Percentiles rank a stretch among this genome's conserved stretches.
Evolutionary conservation across 2,797 vertebrate genomes (phyloP).

Genomic region (Sebastiscus albofasciatus): DNA sequence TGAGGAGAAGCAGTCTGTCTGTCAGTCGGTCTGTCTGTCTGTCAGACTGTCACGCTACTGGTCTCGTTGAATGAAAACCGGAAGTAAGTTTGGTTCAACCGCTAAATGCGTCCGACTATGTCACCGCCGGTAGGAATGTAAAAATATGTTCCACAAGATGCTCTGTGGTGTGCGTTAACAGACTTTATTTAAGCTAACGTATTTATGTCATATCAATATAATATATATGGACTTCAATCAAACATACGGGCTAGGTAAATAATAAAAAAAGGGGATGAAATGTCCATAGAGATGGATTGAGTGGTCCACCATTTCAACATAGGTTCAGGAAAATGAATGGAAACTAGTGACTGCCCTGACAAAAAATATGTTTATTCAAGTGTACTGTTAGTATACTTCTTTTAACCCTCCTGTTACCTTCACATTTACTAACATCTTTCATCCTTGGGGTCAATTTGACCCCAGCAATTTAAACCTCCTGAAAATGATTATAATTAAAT

Average conservation of each 20-base stretch:
- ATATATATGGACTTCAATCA: not conserved
- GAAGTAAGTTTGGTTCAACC: constrained; percentile 10
- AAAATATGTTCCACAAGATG: not conserved
- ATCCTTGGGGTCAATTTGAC: too few relatives aligned
- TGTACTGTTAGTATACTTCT: too few relatives aligned
- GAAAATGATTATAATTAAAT: too few relatives aligned
- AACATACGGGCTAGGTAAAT: not conserved
- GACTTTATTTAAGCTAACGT: too few relatives aligned
- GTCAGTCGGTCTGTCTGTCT: too few relatives aligned
- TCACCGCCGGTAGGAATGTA: not conserved
- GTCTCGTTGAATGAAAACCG: constrained; percentile 40
- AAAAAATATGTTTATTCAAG: too few relatives aligned
- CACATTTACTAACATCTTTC: too few relatives aligned
- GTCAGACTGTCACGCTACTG: too few relatives aligned
- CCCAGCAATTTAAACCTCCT: too few relatives aligned
- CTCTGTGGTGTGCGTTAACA: not conserved
- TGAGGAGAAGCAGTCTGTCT: too few relatives aligned
- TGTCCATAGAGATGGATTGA: not conserved
- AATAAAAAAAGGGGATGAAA: not conserved
- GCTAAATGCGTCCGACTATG: constrained; percentile 35
- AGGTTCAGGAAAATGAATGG: not conserved
- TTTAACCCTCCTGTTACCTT: too few relatives aligned
- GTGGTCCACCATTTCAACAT: not conserved
- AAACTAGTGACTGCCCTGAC: not conserved
- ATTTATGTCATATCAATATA: not conserved